Evolutionary conservation across 1,140 invertebrate genomes (phyloP).

Genomic region (Drosophila murphyi): DNA sequence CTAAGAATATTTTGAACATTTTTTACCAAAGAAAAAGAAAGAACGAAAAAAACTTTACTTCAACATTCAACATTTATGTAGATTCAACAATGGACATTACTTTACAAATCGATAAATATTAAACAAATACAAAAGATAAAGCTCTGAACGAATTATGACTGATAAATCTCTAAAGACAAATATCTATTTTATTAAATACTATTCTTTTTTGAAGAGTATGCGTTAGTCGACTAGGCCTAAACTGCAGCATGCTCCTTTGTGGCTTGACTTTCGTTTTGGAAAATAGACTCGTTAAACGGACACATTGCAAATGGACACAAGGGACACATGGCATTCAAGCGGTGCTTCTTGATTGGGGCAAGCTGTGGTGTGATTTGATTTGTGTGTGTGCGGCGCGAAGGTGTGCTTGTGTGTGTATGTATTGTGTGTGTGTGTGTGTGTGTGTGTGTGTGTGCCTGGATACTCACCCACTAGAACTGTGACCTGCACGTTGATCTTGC

Average conservation of each 20-base stretch:
- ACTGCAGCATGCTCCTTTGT: slow-evolving; percentile 31
- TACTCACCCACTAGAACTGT: slow-evolving; percentile 89
- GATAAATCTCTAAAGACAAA: too few species aligned
- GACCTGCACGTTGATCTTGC: slow-evolving; percentile 95
- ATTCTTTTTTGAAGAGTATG: slow-evolving; percentile 7
- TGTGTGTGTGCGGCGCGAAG: not conserved
- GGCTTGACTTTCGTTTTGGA: slow-evolving; percentile 62
- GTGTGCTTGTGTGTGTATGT: slow-evolving; percentile 5
- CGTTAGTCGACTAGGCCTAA: slow-evolving; percentile 4
- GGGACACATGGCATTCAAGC: slow-evolving; percentile 56
- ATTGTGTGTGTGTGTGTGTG: slow-evolving; percentile 13
- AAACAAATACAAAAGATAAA: too few species aligned
- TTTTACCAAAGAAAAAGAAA: too few species aligned
- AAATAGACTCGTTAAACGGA: slow-evolving; percentile 70
- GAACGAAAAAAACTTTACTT: too few species aligned
- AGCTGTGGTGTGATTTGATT: slow-evolving; percentile 2
- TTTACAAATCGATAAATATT: too few species aligned
- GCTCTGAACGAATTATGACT: too few species aligned
- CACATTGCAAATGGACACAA: slow-evolving; percentile 71
- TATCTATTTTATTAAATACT: not conserved
- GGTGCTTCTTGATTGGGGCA: slow-evolving; percentile 41
- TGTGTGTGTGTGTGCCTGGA: slow-evolving; percentile 9
- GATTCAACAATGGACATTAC: too few species aligned
- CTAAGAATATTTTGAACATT: too few species aligned
- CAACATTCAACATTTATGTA: too few species aligned